Conservation (phyloP, 2,888 invertebrate species). For the Drosophila emarginata region DNA sequence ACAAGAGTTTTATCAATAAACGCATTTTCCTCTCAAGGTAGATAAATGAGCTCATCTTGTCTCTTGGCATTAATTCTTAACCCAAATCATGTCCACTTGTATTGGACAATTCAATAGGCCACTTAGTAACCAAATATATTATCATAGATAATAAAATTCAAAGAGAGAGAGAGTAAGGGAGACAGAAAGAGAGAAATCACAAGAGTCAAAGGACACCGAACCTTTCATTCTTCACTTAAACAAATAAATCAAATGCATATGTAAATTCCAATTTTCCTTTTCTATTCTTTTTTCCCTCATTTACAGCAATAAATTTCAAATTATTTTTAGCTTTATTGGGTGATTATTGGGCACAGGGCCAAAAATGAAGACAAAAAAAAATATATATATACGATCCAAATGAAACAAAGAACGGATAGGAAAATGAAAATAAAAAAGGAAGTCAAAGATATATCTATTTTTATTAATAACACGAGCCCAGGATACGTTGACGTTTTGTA, state of each 20-base stretch:
- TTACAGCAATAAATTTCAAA: constrained; percentile 67
- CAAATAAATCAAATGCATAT: constrained; percentile 62
- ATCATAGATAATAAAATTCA: background rate
- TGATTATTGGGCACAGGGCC: constrained; percentile 45
- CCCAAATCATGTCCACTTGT: constrained; percentile 1
- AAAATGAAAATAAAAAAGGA: constrained; percentile 1
- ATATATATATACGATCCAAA: constrained; percentile 15
- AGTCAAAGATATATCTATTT: constrained; percentile 25
- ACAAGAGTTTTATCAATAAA: constrained; percentile 16
- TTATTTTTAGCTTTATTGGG: constrained; percentile 68
- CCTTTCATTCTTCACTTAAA: constrained; percentile 30
- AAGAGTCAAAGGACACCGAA: background rate
- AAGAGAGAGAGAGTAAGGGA: too few relatives aligned
- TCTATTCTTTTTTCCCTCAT: constrained; percentile 53
- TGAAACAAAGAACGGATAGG: constrained; percentile 23
- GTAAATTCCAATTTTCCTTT: constrained; percentile 24
- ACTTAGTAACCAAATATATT: background rate
- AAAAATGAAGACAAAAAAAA: constrained; percentile 7
- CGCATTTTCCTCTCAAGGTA: constrained; percentile 3
- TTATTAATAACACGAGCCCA: constrained; percentile 63
- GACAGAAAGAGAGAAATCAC: too few relatives aligned
- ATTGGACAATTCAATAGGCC: background rate
- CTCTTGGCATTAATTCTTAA: background rate
- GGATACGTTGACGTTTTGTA: constrained; percentile 38
- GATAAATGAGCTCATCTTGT: background rate